phyloP scores from a whole-genome alignment of 1,140 invertebrate species.

The Neodiprion virginianus region DNA sequence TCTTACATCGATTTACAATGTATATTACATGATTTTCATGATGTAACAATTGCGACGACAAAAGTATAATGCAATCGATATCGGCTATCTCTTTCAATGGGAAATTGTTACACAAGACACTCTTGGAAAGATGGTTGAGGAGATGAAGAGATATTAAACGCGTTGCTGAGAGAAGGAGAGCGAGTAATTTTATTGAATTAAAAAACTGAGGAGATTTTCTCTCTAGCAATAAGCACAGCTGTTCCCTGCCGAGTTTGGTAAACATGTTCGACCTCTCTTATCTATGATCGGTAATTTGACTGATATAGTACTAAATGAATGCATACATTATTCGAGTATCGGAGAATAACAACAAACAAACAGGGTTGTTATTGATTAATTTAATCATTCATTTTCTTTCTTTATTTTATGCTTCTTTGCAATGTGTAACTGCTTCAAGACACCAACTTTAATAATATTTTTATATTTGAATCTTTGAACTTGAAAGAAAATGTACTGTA shows the following conservation, averaged over 20 bases:
- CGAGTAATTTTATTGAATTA: conserved; percentile 4
- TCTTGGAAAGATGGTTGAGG: no score
- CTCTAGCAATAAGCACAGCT: neutral
- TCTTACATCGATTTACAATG: no score
- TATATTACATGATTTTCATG: no score
- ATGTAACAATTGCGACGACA: no score
- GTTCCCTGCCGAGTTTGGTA: neutral
- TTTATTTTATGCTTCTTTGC: neutral
- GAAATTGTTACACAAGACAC: no score
- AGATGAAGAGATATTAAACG: no score
- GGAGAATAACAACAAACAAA: conserved; percentile 5
- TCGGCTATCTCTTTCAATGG: no score
- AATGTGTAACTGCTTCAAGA: neutral
- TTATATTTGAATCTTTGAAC: no score
- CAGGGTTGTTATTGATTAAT: neutral
- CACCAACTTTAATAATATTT: no score
- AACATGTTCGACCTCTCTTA: conserved; percentile 20
- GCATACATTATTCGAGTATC: neutral
- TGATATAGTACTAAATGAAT: conserved; percentile 13
- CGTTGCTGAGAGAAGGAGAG: neutral
- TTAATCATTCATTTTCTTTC: no score
- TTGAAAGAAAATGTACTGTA: no score
- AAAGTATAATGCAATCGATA: no score
- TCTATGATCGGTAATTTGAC: conserved; percentile 17
- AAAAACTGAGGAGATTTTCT: neutral